Evolutionary conservation across 2,113 vertebrate genomes (phyloP), one percentile per base, ranked within the genome.

Genomic region (Protobothrops flavoviridis): DNA sequence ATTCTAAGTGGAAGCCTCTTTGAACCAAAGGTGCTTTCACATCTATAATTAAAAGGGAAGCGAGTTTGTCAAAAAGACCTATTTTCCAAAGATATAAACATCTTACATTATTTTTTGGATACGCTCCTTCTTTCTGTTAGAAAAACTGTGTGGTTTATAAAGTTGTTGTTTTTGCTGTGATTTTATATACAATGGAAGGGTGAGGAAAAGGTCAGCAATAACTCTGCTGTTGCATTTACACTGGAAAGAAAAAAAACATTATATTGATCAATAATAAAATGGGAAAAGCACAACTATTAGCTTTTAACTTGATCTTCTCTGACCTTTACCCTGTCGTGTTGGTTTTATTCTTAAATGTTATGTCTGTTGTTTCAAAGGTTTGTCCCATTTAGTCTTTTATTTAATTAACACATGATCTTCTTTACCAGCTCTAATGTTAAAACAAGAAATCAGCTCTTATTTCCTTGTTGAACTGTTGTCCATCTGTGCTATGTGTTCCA

Each of bases 211-310:
- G 98, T 98, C 98, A 98, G 97, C 97, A 95, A 96, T 98, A 97
- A 98, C 97, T 98, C 98, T 97, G 97, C 95, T 3, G 96, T 94
- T 96, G 97, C 96, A 93, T 97, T 97, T 98, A 97, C 97, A 97
- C 97, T 93, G 92, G 94, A 95, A 96, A 98, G 97, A 97, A 97
- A 90, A 52, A 33, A n/a, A 90, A 33, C 97, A 97, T 97, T 95
- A 95, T 98, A 98, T 98, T 98, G 98, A 98, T 98, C 97, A 97
- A 98, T 97, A 97, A 96, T 97, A 97, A 98, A 97, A 98, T 97
- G 97, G 98, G 96, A 97, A 98, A 98, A 97, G 97, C 97, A 92
- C 93, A 94, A 97, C 97, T 97, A 96, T 98, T 97, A 97, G 97
- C 93, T 93, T 97, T 97, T 97, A 96, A 95, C 97, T 97, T 97